phyloP scores from a whole-genome alignment of 2,888 invertebrate species.

The Aphidoletes aphidimyza region DNA sequence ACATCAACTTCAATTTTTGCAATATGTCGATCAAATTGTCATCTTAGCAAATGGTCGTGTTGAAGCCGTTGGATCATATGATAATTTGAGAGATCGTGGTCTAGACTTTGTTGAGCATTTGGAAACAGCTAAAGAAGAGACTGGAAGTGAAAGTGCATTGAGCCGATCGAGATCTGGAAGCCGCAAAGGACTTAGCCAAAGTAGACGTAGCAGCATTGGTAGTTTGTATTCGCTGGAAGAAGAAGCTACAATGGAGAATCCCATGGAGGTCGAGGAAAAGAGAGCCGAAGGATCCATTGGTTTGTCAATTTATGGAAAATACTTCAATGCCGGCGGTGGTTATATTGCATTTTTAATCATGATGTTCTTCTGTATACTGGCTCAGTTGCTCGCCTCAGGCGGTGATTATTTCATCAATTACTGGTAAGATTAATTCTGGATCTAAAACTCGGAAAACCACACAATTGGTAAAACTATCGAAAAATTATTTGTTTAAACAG shows the following conservation, averaged over 20 bases:
- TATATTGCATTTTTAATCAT: constrained; percentile 71
- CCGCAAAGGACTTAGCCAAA: constrained; percentile 59
- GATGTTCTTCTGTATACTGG: constrained; percentile 71
- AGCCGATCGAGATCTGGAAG: constrained; percentile 60
- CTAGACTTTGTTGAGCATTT: constrained; percentile 81
- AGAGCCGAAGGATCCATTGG: constrained; percentile 74
- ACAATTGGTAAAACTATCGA: too few species aligned
- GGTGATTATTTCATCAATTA: constrained; percentile 83
- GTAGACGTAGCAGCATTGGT: constrained; percentile 63
- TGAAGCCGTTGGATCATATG: constrained; percentile 71
- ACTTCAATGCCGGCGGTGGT: constrained; percentile 78
- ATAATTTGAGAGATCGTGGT: constrained; percentile 77
- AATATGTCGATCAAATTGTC: constrained; percentile 71
- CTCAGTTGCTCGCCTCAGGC: constrained; percentile 78
- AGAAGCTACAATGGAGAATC: constrained; percentile 62
- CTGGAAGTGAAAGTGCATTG: constrained; percentile 60
- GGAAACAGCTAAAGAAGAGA: constrained; percentile 66
- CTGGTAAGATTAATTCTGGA: constrained; percentile 75
- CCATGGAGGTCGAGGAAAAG: constrained; percentile 69
- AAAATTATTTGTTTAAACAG: too few species aligned
- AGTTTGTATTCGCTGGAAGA: constrained; percentile 70
- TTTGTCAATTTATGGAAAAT: constrained; percentile 72
- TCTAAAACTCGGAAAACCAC: constrained; percentile 62
- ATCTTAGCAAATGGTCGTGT: constrained; percentile 66
- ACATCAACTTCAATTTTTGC: constrained; percentile 84